Conservation (phyloP, 1,140 invertebrate genomes). For the Sycophila sp. region DNA sequence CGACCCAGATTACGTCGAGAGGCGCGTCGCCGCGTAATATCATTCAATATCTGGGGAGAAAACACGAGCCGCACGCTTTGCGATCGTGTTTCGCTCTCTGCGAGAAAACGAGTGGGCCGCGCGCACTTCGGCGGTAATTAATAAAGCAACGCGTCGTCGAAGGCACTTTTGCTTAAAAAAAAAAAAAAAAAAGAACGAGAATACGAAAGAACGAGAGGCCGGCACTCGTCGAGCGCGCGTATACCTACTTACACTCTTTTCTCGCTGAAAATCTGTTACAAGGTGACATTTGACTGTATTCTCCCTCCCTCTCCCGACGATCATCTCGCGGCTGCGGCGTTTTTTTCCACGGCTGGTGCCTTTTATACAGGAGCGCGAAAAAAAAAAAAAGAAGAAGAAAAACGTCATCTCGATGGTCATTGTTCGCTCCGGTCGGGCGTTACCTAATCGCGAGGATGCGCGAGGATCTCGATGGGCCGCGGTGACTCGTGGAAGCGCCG, state of each 20-base stretch:
- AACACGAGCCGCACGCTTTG: too few species aligned
- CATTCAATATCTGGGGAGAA: too few species aligned
- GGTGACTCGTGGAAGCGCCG: constrained; percentile 18
- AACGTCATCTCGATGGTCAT: too few species aligned
- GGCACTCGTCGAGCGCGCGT: too few species aligned
- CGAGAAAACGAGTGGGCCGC: too few species aligned
- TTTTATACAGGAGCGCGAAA: background rate
- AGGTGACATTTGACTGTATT: constrained; percentile 39
- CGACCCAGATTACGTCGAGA: too few species aligned
- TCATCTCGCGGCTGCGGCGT: constrained; percentile 11
- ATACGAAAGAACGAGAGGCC: too few species aligned
- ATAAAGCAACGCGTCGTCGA: background rate
- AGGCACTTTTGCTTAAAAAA: background rate
- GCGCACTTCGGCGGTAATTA: background rate
- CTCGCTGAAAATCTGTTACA: constrained; percentile 39
- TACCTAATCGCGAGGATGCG: background rate
- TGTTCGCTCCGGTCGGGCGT: too few species aligned
- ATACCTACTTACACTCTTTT: constrained; percentile 3
- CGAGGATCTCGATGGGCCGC: background rate
- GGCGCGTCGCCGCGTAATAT: too few species aligned
- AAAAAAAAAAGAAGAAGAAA: background rate
- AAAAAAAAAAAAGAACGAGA: constrained; percentile 4
- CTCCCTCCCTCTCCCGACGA: background rate
- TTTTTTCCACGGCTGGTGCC: background rate
- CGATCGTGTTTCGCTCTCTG: too few species aligned